Evolutionary conservation across 2,888 invertebrate species (phyloP), one percentile per base, ranked within the genome.

Genomic region (Aporophyla lueneburgensis): DNA sequence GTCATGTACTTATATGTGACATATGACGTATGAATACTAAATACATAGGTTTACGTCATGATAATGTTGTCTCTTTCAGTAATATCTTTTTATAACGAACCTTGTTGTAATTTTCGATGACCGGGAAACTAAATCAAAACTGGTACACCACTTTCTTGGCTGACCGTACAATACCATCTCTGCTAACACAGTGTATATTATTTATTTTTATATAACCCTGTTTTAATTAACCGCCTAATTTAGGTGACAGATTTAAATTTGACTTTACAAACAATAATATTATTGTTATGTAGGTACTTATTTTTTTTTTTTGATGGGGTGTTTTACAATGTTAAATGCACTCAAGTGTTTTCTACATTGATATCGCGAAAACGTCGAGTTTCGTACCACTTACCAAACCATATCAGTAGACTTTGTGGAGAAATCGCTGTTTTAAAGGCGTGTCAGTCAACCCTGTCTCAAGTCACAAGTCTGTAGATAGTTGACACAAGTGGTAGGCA

Each of bases 401-500:
- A 10, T 46, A 46, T 46, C 43, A 46, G 43, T 46, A 46, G 43
- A 46, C 12, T 33, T 33, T 69, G 40, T 27, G 24, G 19, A 43
- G 66, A 68, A 74, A 71, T 27, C 21, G 4, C n/a, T 16, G 27
- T 46, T 10, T 6, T 53, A 27, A 51, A 70, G 27, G 61, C 21
- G 21, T 68, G 59, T 43, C 68, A 69, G 73, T 78, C 81, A 66
- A 56, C 3, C 54, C 10, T 51, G 54, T 53, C 9, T 40, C 24
- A 53, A 58, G 54, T 56, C 12, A 27, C 24, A 53, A 58, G 21
- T 63, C 24, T 63, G 27, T 33, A 75, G 71, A 69, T 66, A 74
- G 73, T 74, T 85, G 79, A 70, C 58, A 85, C 65, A 74, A 76
- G 71, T 70, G 71, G 40, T 71, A 71, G 69, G 46, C 63, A 62